A percentile compares a stretch with the other conserved stretches of the same genome.
Evolutionary conservation across 2,888 invertebrate genomes (phyloP).

Genomic region (Lepidocyrtoides sp.): DNA sequence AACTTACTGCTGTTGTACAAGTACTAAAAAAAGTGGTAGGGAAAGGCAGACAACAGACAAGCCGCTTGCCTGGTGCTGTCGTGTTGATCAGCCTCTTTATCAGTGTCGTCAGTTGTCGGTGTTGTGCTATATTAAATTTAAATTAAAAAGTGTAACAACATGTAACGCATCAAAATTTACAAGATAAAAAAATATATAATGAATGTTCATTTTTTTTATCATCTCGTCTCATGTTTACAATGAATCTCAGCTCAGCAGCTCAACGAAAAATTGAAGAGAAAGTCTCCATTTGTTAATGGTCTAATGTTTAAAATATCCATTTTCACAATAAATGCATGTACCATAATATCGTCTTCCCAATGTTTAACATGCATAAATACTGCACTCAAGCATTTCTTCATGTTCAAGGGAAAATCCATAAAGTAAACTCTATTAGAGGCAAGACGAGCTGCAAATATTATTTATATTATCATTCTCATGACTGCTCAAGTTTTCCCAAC

Average conservation of each 20-base stretch:
- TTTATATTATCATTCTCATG: no score
- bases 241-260: no score
- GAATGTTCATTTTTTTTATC: no score
- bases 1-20: no score
- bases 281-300: background rate
- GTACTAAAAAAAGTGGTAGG: background rate
- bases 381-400: no score
- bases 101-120: constrained; percentile 2
- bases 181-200: background rate
- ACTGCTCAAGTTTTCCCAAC: constrained; percentile 3
- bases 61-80: constrained; percentile 67
- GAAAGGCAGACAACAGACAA: constrained; percentile 29
- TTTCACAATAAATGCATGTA: background rate
- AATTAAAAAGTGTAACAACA: background rate
- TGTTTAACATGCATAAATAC: no score
- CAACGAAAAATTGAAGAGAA: background rate
- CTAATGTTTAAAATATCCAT: no score
- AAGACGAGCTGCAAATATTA: no score
- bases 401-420: no score
- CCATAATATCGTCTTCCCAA: no score
- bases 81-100: constrained; percentile 43
- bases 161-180: background rate
- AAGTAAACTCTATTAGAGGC: no score
- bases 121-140: background rate
- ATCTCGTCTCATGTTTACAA: background rate